Percentiles rank a stretch among this genome's conserved stretches.
Evolutionary conservation across 2,113 vertebrate genomes (phyloP).

Genomic region (Anguilla japonica): DNA sequence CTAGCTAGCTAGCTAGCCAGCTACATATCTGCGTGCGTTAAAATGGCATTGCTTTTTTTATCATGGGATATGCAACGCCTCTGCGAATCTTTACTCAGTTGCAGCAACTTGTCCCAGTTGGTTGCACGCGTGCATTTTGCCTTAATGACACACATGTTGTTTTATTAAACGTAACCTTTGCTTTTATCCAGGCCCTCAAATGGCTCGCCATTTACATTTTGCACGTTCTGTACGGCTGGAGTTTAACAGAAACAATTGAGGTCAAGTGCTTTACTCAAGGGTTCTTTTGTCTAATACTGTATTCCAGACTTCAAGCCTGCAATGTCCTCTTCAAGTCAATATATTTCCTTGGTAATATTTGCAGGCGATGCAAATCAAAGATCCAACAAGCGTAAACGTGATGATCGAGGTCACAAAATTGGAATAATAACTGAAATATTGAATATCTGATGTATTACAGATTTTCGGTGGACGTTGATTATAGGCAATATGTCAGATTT

Average conservation of each 20-base stretch:
- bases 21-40: slow-evolving; percentile 1
- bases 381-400: background rate
- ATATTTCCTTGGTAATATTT: background rate
- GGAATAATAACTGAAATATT: background rate
- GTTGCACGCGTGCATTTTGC: background rate
- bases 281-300: background rate
- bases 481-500: background rate
- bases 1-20: background rate
- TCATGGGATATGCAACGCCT: background rate
- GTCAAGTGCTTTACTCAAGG: background rate
- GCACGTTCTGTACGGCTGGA: slow-evolving; percentile 3
- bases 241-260: slow-evolving; percentile 1
- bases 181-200: background rate
- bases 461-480: background rate
- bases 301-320: background rate
- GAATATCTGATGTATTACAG: background rate
- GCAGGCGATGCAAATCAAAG: background rate
- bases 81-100: slow-evolving; percentile 10
- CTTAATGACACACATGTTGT: background rate
- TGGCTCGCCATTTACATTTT: background rate
- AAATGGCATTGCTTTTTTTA: slow-evolving; percentile 24
- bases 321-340: background rate
- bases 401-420: background rate
- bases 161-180: too few species aligned
- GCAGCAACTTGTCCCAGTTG: slow-evolving; percentile 8